A percentile compares a stretch with the other conserved stretches of the same genome.
Conservation (phyloP, 2,113 vertebrate genomes). For the Calonectris borealis region DNA sequence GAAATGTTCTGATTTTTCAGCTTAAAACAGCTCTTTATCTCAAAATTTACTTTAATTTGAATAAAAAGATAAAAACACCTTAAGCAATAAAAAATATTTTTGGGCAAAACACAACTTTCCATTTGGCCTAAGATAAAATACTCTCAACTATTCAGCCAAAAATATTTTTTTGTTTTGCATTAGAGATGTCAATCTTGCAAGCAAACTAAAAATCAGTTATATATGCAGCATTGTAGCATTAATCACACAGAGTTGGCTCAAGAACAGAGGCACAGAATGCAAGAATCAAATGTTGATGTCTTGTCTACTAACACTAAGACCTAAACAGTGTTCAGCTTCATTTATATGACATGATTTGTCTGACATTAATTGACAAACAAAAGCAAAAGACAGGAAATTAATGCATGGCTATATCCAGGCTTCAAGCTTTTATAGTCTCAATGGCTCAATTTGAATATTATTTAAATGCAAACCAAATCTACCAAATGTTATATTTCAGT, state of each 20-base stretch:
- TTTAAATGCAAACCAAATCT: neutral
- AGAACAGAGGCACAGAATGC: neutral
- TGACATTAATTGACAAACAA: conserved; percentile 7
- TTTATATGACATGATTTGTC: neutral
- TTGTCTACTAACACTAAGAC: neutral
- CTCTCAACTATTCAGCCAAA: neutral
- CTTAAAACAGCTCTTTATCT: neutral
- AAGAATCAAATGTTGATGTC: neutral
- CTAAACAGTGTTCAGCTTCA: neutral
- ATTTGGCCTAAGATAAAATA: neutral
- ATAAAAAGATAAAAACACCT: neutral
- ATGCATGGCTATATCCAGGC: neutral
- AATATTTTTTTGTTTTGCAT: neutral
- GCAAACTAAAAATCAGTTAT: neutral
- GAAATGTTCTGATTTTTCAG: neutral
- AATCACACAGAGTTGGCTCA: neutral
- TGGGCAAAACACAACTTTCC: neutral
- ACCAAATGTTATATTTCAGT: neutral
- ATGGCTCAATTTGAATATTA: neutral
- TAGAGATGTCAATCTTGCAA: neutral
- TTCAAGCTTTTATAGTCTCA: neutral
- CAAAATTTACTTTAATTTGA: neutral
- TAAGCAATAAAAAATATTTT: neutral
- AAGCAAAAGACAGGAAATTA: neutral
- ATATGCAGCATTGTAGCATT: neutral